These are phyloP conservation scores for Tolmerus cingulatus DNA, from an alignment of 2,888 invertebrate species.

Conservation along the genomic window DNA sequence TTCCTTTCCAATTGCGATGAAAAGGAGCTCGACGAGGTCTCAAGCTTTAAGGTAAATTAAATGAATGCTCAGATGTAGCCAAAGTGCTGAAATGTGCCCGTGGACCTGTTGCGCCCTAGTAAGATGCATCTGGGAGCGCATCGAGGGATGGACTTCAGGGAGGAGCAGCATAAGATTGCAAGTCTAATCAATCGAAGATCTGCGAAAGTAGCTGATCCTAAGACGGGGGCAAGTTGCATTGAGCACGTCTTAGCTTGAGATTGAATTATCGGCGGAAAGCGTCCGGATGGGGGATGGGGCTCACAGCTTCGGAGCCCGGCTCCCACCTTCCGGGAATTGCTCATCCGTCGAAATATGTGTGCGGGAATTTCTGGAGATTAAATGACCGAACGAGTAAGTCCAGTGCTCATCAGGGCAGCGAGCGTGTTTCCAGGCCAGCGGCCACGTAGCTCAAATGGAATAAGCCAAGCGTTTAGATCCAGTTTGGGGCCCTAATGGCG, in stretches of 20 bases:
- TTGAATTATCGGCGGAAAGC: background rate
- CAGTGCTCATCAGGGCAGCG: background rate
- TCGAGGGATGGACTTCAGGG: background rate
- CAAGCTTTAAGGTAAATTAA: background rate
- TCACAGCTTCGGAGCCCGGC: background rate
- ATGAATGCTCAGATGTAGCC: background rate
- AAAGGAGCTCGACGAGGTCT: background rate
- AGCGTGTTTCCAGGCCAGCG: background rate
- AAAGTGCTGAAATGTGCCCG: background rate
- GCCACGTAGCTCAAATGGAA: background rate
- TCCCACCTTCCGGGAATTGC: background rate
- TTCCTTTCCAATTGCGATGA: background rate
- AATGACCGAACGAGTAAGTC: background rate
- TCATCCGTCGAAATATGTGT: background rate
- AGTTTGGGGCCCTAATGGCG: background rate
- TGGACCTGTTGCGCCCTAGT: background rate
- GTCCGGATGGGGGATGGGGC: background rate
- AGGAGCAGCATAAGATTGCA: background rate
- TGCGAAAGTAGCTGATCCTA: background rate
- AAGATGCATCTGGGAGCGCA: background rate
- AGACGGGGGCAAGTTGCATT: background rate
- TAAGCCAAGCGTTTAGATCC: constrained; percentile 26
- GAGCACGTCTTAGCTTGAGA: background rate
- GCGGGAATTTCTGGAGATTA: background rate
- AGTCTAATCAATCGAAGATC: background rate